Evolutionary conservation across 1,140 invertebrate species (phyloP).

Genomic region (Cydia splendana): DNA sequence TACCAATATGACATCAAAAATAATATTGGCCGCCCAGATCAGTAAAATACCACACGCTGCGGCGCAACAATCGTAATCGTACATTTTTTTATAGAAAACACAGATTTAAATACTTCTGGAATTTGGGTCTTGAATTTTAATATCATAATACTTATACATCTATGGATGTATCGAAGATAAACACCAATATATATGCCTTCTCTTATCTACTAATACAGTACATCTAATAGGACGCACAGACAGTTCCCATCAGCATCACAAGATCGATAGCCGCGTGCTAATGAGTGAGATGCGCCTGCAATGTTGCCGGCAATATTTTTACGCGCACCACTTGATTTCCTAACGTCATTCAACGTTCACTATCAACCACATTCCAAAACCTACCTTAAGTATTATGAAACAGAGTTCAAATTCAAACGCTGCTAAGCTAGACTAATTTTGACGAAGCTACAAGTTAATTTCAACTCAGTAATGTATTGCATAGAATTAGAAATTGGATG

Average conservation of each 20-base stretch:
- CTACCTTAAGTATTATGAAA: neutral
- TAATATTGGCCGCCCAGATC: too few relatives aligned
- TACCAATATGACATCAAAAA: too few relatives aligned
- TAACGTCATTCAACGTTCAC: slow-evolving; percentile 27
- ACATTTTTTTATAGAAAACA: too few relatives aligned
- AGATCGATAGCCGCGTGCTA: slow-evolving; percentile 35
- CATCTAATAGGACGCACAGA: slow-evolving; percentile 1
- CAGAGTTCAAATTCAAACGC: neutral
- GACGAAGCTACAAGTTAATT: slow-evolving; percentile 10
- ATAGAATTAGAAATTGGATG: neutral
- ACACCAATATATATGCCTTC: neutral
- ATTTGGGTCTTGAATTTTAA: too few relatives aligned
- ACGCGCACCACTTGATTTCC: slow-evolving; percentile 33
- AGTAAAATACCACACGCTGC: too few relatives aligned
- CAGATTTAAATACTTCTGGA: too few relatives aligned
- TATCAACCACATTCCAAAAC: neutral
- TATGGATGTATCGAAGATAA: neutral
- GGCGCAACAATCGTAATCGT: too few relatives aligned
- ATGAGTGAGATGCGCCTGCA: slow-evolving; percentile 29
- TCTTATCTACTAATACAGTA: neutral
- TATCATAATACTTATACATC: too few relatives aligned
- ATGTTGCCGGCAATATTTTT: slow-evolving; percentile 32
- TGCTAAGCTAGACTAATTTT: neutral
- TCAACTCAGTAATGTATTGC: neutral
- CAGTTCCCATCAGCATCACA: slow-evolving; percentile 33